Conservation (phyloP, 1,140 invertebrate genomes). For the Lutraria rhynchaena region DNA sequence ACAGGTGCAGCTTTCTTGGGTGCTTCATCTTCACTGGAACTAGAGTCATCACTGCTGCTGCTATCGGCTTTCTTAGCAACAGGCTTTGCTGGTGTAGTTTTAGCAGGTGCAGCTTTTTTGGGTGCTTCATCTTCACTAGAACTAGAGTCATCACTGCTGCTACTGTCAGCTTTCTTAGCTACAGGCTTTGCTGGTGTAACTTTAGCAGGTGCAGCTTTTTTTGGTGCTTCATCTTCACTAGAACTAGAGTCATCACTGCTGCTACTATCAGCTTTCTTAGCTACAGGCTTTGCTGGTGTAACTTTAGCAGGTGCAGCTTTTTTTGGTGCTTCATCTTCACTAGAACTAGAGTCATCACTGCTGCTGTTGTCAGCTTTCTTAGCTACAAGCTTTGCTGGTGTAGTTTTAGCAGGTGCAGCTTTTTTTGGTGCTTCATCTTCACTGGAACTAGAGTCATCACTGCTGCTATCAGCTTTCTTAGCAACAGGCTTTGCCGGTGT, state of each 20-base stretch:
- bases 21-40: constrained; percentile 34
- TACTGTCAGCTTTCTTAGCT: constrained; percentile 29
- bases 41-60: constrained; percentile 26
- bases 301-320: constrained; percentile 17
- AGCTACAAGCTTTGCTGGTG: constrained; percentile 36
- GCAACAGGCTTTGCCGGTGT: neutral
- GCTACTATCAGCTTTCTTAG: constrained; percentile 31
- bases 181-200: constrained; percentile 28
- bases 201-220: constrained; percentile 35
- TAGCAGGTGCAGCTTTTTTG: constrained; percentile 34
- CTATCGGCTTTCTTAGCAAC: constrained; percentile 7
- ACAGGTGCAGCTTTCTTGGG: constrained; percentile 1
- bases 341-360: constrained; percentile 47
- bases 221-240: constrained; percentile 49
- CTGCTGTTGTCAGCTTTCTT: constrained; percentile 34
- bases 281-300: neutral
- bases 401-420: constrained; percentile 11
- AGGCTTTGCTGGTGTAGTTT: constrained; percentile 21
- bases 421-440: constrained; percentile 43
- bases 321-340: constrained; percentile 53
- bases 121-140: constrained; percentile 54
- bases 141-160: constrained; percentile 31
- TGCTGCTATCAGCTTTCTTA: neutral
- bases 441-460: constrained; percentile 59
- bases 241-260: constrained; percentile 33